phyloP scores from a whole-genome alignment of 35 echinoderm and acorn worm species.

The Lytechinus pictus region DNA sequence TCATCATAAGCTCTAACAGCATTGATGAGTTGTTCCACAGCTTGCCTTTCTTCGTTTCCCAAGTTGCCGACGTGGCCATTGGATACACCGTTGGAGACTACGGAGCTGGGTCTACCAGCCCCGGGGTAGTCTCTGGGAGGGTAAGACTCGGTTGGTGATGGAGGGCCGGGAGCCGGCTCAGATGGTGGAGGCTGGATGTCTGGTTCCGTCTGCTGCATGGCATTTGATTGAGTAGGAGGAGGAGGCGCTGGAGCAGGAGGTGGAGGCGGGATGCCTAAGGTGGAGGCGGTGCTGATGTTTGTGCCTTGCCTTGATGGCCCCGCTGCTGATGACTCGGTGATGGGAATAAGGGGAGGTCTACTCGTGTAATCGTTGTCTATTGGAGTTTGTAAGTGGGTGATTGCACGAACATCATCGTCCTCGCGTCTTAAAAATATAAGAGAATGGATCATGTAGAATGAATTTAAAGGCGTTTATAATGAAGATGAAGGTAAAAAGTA shows the following conservation, averaged over 20 bases:
- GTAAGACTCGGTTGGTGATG: neutral
- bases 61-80: conserved; percentile 8
- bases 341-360: neutral
- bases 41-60: neutral
- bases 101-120: neutral
- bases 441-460: no score
- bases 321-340: neutral
- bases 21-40: neutral
- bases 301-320: neutral
- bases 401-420: neutral
- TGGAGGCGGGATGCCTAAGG: neutral
- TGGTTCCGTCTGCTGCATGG: neutral
- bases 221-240: neutral
- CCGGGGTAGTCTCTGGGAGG: conserved; percentile 24
- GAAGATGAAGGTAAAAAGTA: no score
- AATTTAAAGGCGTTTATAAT: no score
- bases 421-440: neutral
- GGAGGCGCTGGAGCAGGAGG: neutral
- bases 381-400: neutral
- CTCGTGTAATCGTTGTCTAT: neutral
- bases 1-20: conserved; percentile 14
- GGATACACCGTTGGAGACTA: neutral
- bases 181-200: neutral
- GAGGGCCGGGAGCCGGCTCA: neutral
- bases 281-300: neutral